Conservation (phyloP, 2,797 vertebrate genomes). For the Jordanella pulchra region DNA sequence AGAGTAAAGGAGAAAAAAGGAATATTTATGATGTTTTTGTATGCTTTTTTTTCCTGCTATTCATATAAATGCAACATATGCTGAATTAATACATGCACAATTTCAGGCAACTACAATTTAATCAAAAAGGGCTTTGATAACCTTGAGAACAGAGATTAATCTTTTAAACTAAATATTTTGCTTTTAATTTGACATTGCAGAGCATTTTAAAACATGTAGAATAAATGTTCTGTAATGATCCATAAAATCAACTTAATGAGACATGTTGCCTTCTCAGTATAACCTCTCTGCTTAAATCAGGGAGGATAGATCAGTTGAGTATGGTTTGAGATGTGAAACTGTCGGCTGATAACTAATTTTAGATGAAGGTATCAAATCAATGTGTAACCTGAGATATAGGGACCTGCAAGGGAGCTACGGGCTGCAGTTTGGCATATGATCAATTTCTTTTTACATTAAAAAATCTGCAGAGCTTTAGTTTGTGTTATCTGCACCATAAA, state of each 20-base stretch:
- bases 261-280: constrained; percentile 64
- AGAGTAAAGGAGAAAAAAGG: constrained; percentile 30
- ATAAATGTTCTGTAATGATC: constrained; percentile 29
- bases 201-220: constrained; percentile 24
- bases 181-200: constrained; percentile 25
- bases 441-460: constrained; percentile 39
- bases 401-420: constrained; percentile 29
- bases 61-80: constrained; percentile 15
- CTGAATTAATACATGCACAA: neutral
- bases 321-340: constrained; percentile 62
- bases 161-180: constrained; percentile 7
- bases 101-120: neutral
- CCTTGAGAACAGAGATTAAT: constrained; percentile 1
- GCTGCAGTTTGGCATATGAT: constrained; percentile 44
- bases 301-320: constrained; percentile 48
- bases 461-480: constrained; percentile 6
- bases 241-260: constrained; percentile 55
- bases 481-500: neutral
- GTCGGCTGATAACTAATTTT: constrained; percentile 73
- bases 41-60: constrained; percentile 5
- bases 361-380: constrained; percentile 72
- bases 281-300: constrained; percentile 71
- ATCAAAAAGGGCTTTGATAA: constrained; percentile 13
- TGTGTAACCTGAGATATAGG: constrained; percentile 52
- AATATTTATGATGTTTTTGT: constrained; percentile 15